Base-by-base conservation (phyloP, 2,113 vertebrate species). In the Kryptolebias marmoratus region DNA sequence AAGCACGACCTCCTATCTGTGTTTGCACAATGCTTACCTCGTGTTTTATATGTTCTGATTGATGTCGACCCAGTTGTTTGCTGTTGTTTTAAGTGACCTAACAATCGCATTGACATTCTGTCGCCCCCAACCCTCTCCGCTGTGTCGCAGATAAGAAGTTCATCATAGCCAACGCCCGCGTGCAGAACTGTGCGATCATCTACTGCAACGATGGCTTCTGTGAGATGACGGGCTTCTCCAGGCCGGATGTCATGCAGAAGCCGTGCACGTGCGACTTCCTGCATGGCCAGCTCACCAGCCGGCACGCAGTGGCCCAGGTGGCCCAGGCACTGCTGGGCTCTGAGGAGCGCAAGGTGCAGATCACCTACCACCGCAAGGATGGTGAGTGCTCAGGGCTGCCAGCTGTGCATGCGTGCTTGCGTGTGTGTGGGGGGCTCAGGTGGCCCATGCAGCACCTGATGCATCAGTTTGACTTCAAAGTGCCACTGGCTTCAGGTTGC, bases 191-290 rank as follows among this genome's bases (percentile, higher is more conserved):
- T 88, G 97, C 96, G 53, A 97, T 98, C 85, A 98, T 98, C 93
- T 98, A 97, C 92, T 98, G 96, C 92, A 98, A 98, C 62, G 97
- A 98, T 78, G 95, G 95, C 68, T 98, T 98, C 94, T 98, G 97
- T 47, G 96, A 98, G 92, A 96, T 98, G 96, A 98, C 96, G 0
- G 97, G 97, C 62, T 98, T 97, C 93, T 98, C 97, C 83, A 91
- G 97, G 87, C 95, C 96, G 71, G 97, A 98, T 86, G 94, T 98
- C 89, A 98, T 98, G 96, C 97, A 98, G 89, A 96, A 94, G 88
- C 96, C 97, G 1, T 98, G 97, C 86, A 97, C 96, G 18, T 98
- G 97, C 9, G 97, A 98, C 93, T 98, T 98, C 82, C 95, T 98
- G 75, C 95, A 98, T 71, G 97, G 97, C 16, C 93, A 96, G 11